phyloP scores from a whole-genome alignment of 2,888 invertebrate species.

The Cacoxenus indagator region DNA sequence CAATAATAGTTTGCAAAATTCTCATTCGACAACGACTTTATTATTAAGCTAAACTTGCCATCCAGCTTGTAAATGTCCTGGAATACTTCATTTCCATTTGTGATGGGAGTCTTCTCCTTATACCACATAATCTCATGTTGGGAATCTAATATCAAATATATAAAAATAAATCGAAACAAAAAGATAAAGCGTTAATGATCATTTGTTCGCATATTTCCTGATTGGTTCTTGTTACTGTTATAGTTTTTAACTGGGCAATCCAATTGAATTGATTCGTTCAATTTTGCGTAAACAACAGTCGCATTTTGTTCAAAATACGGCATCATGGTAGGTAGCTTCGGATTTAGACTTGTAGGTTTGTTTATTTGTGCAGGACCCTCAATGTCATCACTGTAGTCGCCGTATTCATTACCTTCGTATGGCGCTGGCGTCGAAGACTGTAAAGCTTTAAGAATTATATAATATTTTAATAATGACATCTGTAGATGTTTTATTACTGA shows the following conservation, averaged over 20 bases:
- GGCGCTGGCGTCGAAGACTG: background rate
- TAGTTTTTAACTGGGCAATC: conserved; percentile 1
- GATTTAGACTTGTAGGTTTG: background rate
- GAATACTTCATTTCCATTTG: too few relatives aligned
- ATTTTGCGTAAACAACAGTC: background rate
- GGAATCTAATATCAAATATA: too few relatives aligned
- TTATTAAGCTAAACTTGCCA: too few relatives aligned
- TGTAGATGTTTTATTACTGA: background rate
- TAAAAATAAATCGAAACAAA: too few relatives aligned
- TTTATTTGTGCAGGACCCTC: background rate
- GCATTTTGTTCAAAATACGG: background rate
- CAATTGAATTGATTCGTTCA: background rate
- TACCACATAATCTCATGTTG: too few relatives aligned
- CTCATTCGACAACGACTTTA: too few relatives aligned
- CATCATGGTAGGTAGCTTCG: background rate
- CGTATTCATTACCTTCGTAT: background rate
- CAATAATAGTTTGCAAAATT: too few relatives aligned
- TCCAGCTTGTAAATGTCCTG: too few relatives aligned
- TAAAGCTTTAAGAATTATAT: background rate
- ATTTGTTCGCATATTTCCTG: too few relatives aligned
- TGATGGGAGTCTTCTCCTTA: too few relatives aligned
- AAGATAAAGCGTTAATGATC: too few relatives aligned
- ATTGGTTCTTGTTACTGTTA: too few relatives aligned
- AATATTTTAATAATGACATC: background rate
- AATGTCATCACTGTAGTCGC: background rate